Conservation (phyloP, 2,888 invertebrate species). For the Schizaphis graminum region DNA sequence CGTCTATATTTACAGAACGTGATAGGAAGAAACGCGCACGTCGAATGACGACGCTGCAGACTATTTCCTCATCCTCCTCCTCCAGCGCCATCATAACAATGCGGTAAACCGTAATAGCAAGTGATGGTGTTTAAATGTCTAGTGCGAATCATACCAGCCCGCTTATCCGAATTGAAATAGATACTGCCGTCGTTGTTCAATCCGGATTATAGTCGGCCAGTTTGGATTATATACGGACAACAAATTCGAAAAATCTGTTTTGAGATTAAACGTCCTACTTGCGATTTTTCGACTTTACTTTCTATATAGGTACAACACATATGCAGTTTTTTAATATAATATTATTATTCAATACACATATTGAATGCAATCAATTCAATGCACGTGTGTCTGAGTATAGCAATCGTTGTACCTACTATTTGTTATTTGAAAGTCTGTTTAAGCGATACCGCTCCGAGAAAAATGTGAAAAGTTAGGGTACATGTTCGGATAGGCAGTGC, state of each 20-base stretch:
- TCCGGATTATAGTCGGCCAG: not conserved
- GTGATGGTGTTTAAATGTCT: not conserved
- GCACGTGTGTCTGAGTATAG: not conserved
- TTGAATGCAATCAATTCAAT: not conserved
- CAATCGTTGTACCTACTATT: not conserved
- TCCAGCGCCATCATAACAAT: not conserved
- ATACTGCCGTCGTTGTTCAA: not conserved
- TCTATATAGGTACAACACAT: not conserved
- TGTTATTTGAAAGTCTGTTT: not conserved
- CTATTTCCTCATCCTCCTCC: not conserved
- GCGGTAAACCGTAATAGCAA: not conserved
- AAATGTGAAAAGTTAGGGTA: not conserved
- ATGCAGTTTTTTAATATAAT: not conserved
- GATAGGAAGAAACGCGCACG: not conserved
- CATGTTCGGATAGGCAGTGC: not conserved
- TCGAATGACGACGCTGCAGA: not conserved
- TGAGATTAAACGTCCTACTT: not conserved
- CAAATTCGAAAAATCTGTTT: not conserved
- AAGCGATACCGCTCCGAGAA: not conserved
- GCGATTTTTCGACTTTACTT: not conserved
- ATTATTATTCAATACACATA: too few species aligned
- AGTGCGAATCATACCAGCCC: not conserved
- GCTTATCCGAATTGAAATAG: not conserved
- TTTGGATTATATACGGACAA: not conserved
- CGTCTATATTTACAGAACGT: not conserved